These are phyloP conservation scores for Drosophila varians DNA, from an alignment of 1,140 invertebrate species.

Conservation along the genomic window DNA sequence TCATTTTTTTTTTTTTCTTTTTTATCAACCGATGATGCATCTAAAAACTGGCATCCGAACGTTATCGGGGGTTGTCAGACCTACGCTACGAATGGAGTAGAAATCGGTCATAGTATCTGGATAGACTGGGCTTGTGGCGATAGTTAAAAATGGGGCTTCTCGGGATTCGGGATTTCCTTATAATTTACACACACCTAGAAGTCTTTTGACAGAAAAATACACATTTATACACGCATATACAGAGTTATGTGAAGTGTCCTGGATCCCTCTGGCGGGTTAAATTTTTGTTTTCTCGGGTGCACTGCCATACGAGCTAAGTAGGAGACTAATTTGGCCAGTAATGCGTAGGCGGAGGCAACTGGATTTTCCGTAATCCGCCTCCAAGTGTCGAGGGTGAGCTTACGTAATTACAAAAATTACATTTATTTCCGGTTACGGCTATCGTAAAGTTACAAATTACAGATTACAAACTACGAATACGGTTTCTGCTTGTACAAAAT, in stretches of 20 bases:
- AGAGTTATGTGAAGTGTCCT: constrained; percentile 53
- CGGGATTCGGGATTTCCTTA: constrained; percentile 27
- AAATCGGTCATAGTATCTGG: constrained; percentile 52
- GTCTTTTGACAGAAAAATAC: constrained; percentile 65
- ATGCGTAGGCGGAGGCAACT: constrained; percentile 47
- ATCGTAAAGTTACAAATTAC: constrained; percentile 48
- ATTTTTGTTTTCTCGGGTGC: constrained; percentile 13
- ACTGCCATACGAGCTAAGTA: constrained; percentile 56
- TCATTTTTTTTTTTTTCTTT: constrained; percentile 13
- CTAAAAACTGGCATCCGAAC: constrained; percentile 39
- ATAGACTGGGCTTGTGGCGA: constrained; percentile 43
- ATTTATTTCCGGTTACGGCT: constrained; percentile 41
- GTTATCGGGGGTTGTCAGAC: constrained; percentile 54
- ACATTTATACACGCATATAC: constrained; percentile 76
- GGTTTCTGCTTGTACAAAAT: constrained; percentile 60
- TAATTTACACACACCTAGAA: constrained; percentile 73
- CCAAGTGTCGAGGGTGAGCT: constrained; percentile 26
- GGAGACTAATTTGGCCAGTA: constrained; percentile 75
- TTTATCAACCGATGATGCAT: constrained; percentile 26
- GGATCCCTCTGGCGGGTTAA: constrained; percentile 2
- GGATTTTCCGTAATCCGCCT: constrained; percentile 6
- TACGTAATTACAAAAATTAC: constrained; percentile 67
- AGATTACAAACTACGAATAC: constrained; percentile 54
- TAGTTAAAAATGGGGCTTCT: constrained; percentile 44
- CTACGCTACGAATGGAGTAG: constrained; percentile 45